These are phyloP conservation scores for Euwallacea similis DNA, from an alignment of 1,140 invertebrate genomes.

Conservation along the genomic window DNA sequence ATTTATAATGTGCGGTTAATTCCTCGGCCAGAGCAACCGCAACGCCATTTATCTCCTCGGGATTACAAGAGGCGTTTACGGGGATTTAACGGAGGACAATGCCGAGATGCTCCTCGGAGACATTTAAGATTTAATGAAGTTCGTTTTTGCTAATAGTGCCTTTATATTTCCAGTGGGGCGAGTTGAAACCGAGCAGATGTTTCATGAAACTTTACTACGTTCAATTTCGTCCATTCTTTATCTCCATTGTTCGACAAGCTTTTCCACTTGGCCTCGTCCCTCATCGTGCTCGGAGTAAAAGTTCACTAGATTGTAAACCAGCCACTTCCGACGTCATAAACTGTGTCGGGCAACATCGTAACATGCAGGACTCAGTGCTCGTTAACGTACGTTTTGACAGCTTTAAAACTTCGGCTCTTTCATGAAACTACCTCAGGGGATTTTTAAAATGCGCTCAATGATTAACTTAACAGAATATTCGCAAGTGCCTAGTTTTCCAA, in stretches of 20 bases:
- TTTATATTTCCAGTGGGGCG: too few relatives aligned
- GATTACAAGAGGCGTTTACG: conserved; percentile 11
- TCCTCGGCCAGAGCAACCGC: conserved; percentile 10
- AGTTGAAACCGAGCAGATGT: neutral
- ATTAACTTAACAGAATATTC: too few relatives aligned
- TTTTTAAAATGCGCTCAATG: too few relatives aligned
- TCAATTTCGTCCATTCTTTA: conserved; percentile 4
- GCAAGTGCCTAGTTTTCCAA: too few relatives aligned
- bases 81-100: conserved; percentile 12
- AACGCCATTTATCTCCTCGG: conserved; percentile 10
- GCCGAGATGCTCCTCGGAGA: neutral
- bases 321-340: conserved; percentile 19
- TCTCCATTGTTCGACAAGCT: conserved; percentile 18
- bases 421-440: too few relatives aligned
- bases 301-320: conserved; percentile 5
- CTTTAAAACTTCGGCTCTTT: neutral
- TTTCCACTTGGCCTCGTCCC: conserved; percentile 8
- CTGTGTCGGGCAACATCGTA: conserved; percentile 17
- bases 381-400: conserved; percentile 8
- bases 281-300: neutral
- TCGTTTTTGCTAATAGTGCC: neutral
- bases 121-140: conserved; percentile 18
- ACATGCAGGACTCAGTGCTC: conserved; percentile 15
- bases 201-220: neutral
- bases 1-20: conserved; percentile 20